phyloP scores from a whole-genome alignment of 2,113 vertebrate genomes.

The Rostratula benghalensis region DNA sequence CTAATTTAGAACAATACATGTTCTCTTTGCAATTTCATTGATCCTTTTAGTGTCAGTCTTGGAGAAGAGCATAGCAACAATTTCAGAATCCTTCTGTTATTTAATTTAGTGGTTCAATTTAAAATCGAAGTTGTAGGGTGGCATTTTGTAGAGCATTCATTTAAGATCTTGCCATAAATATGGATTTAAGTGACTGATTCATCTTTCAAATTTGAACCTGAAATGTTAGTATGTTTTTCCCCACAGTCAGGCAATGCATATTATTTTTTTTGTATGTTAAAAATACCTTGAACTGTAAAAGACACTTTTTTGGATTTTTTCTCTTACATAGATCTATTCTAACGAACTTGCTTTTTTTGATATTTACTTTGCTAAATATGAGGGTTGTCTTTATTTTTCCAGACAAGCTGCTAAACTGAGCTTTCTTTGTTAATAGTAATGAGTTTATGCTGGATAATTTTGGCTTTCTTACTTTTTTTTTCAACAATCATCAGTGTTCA shows the following conservation, averaged over 20 bases:
- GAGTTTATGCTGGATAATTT: not conserved
- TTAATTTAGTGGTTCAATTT: not conserved
- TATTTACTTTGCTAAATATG: not conserved
- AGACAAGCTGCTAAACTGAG: not conserved
- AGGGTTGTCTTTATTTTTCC: not conserved
- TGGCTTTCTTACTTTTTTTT: not conserved
- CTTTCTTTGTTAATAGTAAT: not conserved
- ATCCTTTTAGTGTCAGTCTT: not conserved
- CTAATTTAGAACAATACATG: not conserved
- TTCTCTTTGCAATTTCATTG: not conserved
- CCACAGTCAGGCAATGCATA: not conserved
- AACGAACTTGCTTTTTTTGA: not conserved
- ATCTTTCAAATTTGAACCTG: not conserved
- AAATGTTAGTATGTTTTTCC: not conserved
- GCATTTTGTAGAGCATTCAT: not conserved
- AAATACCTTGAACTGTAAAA: not conserved
- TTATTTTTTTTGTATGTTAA: not conserved
- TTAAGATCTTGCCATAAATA: not conserved
- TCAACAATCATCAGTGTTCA: not conserved
- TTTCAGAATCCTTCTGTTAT: not conserved
- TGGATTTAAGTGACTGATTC: not conserved
- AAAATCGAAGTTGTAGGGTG: not conserved
- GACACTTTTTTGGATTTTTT: not conserved
- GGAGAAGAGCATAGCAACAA: not conserved
- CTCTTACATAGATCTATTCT: not conserved